phyloP scores from a whole-genome alignment of 2,797 vertebrate genomes.

The Melanotaenia nigrans region DNA sequence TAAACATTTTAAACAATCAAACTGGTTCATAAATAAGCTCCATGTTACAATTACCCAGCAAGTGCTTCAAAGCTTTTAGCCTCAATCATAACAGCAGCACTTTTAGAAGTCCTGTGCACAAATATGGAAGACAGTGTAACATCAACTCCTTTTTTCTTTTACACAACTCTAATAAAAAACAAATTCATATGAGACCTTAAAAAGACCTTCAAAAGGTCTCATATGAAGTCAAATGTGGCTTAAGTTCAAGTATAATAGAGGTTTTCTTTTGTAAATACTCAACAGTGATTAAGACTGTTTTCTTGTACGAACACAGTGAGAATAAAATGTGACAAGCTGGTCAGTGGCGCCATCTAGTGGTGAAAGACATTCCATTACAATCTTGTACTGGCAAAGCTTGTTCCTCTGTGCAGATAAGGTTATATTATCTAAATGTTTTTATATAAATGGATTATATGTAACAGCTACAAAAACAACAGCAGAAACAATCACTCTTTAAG shows the following conservation, averaged over 20 bases:
- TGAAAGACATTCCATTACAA: neutral
- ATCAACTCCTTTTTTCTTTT: neutral
- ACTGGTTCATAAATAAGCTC: neutral
- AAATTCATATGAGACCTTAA: neutral
- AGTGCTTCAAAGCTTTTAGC: neutral
- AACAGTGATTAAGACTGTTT: neutral
- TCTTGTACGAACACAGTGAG: neutral
- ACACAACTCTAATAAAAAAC: neutral
- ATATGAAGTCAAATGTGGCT: neutral
- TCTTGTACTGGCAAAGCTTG: neutral
- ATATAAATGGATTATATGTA: neutral
- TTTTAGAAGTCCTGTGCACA: neutral
- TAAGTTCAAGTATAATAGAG: neutral
- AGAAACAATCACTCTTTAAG: neutral
- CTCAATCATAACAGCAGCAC: neutral
- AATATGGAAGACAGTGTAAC: neutral
- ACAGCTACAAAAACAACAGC: neutral
- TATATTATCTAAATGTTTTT: neutral
- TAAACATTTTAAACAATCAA: neutral
- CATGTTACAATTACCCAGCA: neutral
- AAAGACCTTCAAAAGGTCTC: neutral
- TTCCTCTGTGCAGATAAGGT: constrained; percentile 13
- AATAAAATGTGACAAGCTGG: constrained; percentile 9
- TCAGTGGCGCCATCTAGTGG: constrained; percentile 60
- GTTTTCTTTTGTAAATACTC: neutral